Conservation (phyloP, 2,797 vertebrate genomes). For the Balearica regulorum region DNA sequence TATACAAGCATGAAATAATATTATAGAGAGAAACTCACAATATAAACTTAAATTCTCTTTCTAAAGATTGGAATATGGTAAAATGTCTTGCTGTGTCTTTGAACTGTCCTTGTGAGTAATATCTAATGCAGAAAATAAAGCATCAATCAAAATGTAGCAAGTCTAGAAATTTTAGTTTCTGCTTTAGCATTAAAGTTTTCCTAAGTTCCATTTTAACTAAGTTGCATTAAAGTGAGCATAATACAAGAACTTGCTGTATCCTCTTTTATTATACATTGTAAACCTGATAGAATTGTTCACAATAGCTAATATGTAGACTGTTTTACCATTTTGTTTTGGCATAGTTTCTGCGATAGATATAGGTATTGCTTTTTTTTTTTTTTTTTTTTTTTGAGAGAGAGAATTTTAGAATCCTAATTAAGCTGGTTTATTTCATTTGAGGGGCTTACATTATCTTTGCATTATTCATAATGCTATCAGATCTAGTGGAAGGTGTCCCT, state of each 20-base stretch:
- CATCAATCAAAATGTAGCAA: background rate
- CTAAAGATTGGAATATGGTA: background rate
- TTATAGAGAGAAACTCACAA: background rate
- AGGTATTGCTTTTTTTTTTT: too few species aligned
- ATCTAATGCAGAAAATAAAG: background rate
- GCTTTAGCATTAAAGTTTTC: background rate
- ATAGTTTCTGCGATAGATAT: background rate
- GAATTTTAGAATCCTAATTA: background rate
- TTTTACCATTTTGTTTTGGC: background rate
- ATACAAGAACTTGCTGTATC: background rate
- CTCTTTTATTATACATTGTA: background rate
- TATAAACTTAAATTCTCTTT: background rate
- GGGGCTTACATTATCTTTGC: background rate
- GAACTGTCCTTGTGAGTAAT: background rate
- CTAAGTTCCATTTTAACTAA: background rate
- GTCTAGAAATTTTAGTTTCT: background rate
- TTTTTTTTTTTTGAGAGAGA: background rate
- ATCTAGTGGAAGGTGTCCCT: too few species aligned
- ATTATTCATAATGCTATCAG: background rate
- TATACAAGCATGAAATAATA: background rate
- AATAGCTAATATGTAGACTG: background rate
- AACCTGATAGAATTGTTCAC: background rate
- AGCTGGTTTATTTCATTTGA: background rate
- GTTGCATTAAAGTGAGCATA: background rate
- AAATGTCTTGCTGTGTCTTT: background rate